Evolutionary conservation across 2,888 invertebrate species (phyloP).

Genomic region (Campaea margaritaria): DNA sequence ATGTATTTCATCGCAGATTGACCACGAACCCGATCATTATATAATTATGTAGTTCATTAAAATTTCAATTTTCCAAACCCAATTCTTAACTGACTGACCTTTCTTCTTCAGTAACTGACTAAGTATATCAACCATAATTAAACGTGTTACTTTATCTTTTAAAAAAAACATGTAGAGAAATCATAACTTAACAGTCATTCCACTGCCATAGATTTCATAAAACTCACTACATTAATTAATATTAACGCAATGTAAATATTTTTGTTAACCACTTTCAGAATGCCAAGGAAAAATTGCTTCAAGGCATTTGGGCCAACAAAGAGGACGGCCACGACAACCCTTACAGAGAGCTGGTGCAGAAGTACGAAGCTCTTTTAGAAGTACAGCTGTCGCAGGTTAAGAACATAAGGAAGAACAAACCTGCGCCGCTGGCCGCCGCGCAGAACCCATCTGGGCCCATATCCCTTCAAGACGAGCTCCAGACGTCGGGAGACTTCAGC

Average conservation of each 20-base stretch:
- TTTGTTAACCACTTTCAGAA: slow-evolving; percentile 62
- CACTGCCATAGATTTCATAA: slow-evolving; percentile 8
- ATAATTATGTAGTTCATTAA: slow-evolving; percentile 4
- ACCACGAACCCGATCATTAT: slow-evolving; percentile 13
- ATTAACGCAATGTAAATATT: slow-evolving; percentile 21
- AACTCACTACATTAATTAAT: not conserved
- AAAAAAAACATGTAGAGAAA: slow-evolving; percentile 20
- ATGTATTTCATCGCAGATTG: slow-evolving; percentile 44
- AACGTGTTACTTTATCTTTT: slow-evolving; percentile 18
- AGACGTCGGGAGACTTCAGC: slow-evolving; percentile 90
- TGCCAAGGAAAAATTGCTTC: slow-evolving; percentile 81
- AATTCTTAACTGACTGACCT: slow-evolving; percentile 23
- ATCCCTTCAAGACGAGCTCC: slow-evolving; percentile 90
- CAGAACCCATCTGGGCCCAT: slow-evolving; percentile 75
- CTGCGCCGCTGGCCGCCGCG: slow-evolving; percentile 53
- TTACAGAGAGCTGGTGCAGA: slow-evolving; percentile 92
- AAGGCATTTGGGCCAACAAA: slow-evolving; percentile 83
- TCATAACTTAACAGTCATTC: slow-evolving; percentile 33
- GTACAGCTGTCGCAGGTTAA: slow-evolving; percentile 88
- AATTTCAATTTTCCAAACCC: slow-evolving; percentile 9
- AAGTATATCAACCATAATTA: slow-evolving; percentile 19
- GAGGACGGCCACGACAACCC: slow-evolving; percentile 87
- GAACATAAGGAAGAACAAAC: slow-evolving; percentile 77
- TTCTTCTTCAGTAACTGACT: slow-evolving; percentile 29
- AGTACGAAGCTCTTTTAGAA: slow-evolving; percentile 93